These are phyloP conservation scores for Proisotoma minuta DNA, from an alignment of 2,888 invertebrate genomes.

Conservation along the genomic window DNA sequence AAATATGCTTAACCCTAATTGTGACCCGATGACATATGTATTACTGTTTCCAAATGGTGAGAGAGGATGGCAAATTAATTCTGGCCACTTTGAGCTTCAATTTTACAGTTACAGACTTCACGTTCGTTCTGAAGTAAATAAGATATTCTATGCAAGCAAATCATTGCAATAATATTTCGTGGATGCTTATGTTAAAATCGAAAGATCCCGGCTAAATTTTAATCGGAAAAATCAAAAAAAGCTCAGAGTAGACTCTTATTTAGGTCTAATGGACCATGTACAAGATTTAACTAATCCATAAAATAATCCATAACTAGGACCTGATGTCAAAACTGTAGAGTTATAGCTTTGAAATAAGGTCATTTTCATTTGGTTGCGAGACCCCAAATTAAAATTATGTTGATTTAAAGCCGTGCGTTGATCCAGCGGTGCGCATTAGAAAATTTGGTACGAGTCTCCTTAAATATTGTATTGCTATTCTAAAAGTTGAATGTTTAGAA, in stretches of 20 bases:
- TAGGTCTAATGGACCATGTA: constrained; percentile 42
- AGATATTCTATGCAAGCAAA: constrained; percentile 41
- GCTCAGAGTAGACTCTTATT: constrained; percentile 47
- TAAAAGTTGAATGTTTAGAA: too few relatives aligned
- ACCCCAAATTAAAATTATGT: too few relatives aligned
- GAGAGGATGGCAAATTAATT: constrained; percentile 27
- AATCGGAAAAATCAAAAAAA: constrained; percentile 46
- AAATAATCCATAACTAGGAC: too few relatives aligned
- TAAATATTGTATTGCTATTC: too few relatives aligned
- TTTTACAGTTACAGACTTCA: constrained; percentile 35
- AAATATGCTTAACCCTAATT: constrained; percentile 28
- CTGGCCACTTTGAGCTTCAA: constrained; percentile 17
- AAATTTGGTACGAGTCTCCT: too few relatives aligned
- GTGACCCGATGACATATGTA: constrained; percentile 44
- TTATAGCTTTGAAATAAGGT: too few relatives aligned
- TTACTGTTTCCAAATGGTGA: constrained; percentile 44
- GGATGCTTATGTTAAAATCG: constrained; percentile 48
- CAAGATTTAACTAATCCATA: constrained; percentile 1
- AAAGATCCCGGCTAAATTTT: constrained; percentile 46
- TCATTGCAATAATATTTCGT: constrained; percentile 48
- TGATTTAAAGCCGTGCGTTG: too few relatives aligned
- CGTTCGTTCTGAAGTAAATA: constrained; percentile 44
- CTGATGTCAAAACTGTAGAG: too few relatives aligned
- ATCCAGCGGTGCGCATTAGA: too few relatives aligned
- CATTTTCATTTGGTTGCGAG: too few relatives aligned